These are phyloP conservation scores for Clarias laeviceps DNA, from an alignment of 2,797 vertebrate genomes.

Conservation along the genomic window DNA sequence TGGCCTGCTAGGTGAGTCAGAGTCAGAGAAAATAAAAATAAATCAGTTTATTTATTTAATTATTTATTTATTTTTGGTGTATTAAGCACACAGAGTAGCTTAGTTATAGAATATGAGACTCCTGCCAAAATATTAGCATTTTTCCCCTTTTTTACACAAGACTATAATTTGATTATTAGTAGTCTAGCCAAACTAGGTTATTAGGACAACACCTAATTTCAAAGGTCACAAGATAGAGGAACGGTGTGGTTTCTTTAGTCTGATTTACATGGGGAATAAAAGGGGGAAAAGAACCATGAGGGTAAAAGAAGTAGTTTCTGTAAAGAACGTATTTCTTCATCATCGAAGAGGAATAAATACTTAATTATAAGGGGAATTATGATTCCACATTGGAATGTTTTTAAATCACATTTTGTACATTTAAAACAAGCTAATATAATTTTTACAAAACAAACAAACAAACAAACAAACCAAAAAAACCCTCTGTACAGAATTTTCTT, in stretches of 20 bases:
- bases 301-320: not conserved
- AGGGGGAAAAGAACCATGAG: not conserved
- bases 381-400: too few relatives aligned
- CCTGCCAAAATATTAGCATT: slow-evolving; percentile 18
- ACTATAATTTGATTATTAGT: slow-evolving; percentile 28
- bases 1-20: slow-evolving; percentile 54
- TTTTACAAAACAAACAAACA: not conserved
- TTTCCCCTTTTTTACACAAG: not conserved
- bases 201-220: slow-evolving; percentile 17
- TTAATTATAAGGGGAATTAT: not conserved
- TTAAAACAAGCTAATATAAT: not conserved
- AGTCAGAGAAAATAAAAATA: slow-evolving; percentile 16
- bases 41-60: not conserved
- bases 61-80: too few relatives aligned
- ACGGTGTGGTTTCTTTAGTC: not conserved
- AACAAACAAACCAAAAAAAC: too few relatives aligned
- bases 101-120: not conserved
- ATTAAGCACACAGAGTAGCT: not conserved
- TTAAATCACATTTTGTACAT: not conserved
- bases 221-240: slow-evolving; percentile 16
- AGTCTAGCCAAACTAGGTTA: slow-evolving; percentile 25
- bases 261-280: not conserved
- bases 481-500: not conserved
- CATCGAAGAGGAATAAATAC: not conserved
- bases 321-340: not conserved